These are phyloP conservation scores for Eriosoma lanigerum DNA, from an alignment of 1,140 invertebrate genomes.

Conservation along the genomic window DNA sequence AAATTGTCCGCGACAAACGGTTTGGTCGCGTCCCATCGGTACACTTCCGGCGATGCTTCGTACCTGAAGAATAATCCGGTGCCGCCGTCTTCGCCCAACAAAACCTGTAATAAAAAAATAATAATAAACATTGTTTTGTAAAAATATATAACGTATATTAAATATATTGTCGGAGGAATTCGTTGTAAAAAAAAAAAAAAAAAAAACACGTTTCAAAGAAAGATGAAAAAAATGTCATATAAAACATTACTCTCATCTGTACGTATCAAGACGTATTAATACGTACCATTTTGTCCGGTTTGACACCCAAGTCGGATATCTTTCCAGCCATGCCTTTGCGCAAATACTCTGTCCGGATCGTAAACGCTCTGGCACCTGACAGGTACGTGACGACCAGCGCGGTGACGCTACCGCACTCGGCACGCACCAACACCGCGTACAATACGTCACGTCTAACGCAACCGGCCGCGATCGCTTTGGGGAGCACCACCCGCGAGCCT, in stretches of 20 bases:
- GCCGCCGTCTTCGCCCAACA: constrained; percentile 20
- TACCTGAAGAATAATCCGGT: constrained; percentile 59
- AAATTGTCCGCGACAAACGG: constrained; percentile 62
- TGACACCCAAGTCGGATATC: background rate
- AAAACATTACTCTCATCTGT: too few species aligned
- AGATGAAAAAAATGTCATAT: too few species aligned
- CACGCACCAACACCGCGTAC: background rate
- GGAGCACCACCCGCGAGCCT: background rate
- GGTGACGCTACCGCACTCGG: background rate
- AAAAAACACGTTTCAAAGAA: too few species aligned
- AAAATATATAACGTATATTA: too few species aligned
- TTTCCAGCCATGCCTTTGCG: background rate
- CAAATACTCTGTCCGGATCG: background rate
- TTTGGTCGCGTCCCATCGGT: constrained; percentile 62
- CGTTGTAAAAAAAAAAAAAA: too few species aligned
- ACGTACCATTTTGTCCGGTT: background rate
- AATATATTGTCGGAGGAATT: too few species aligned
- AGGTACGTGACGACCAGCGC: background rate
- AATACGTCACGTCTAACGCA: background rate
- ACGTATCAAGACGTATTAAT: too few species aligned
- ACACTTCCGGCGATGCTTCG: constrained; percentile 63
- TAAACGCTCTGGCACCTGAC: background rate
- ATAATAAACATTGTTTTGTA: too few species aligned
- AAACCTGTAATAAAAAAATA: background rate
- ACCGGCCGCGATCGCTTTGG: background rate